Evolutionary conservation across 1,140 invertebrate genomes (phyloP), one percentile per base, ranked within the genome.

Genomic region (Aphelinus certus): DNA sequence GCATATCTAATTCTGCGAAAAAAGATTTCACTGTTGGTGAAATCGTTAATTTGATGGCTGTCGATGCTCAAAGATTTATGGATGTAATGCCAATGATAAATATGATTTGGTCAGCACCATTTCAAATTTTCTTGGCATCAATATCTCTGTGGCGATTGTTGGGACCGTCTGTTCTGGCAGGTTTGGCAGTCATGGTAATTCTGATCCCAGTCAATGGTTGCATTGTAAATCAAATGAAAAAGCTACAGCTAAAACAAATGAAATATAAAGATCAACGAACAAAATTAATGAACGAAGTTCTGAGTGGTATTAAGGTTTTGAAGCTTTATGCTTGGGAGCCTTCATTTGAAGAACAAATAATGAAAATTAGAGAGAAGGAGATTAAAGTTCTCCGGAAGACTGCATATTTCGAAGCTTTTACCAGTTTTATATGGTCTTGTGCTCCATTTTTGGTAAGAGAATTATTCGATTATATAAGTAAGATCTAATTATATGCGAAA

Each of bases 21-120:
- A 95, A 95, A 85, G 93, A 95, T 79, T 95, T 93, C 3, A 97
- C 96, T 1, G 94, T 96, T 45, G 96, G 96, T 67, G 95, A 97
- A 90, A 90, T 90, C 51, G 96, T 97, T 1, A 98, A 98, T 86
- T 87, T 98, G 65, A 98, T 98, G 96, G 93, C 96, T 1, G 95
- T 96, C 0, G 95, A 97, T 86, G 91, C 92, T 55, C 91, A 93
- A 83, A 89, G 95, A 81, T 95, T 97, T 80, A 93, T 96, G 90
- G 96, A 97, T 82, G 87, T 97, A 49, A 94, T 93, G 2, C 92
- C 94, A 0, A 98, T 97, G 83, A 88, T 99, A 71, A 98, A 98
- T 85, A 97, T 97, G 93, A 91, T 99, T 78, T 99, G 97, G 97
- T 98, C 97, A 1, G 96, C 96, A 1, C 97, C 97, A 0, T 86